Percentiles rank a stretch among this genome's conserved stretches.
Conservation (phyloP, 2,797 vertebrate genomes). For the Picus viridis region DNA sequence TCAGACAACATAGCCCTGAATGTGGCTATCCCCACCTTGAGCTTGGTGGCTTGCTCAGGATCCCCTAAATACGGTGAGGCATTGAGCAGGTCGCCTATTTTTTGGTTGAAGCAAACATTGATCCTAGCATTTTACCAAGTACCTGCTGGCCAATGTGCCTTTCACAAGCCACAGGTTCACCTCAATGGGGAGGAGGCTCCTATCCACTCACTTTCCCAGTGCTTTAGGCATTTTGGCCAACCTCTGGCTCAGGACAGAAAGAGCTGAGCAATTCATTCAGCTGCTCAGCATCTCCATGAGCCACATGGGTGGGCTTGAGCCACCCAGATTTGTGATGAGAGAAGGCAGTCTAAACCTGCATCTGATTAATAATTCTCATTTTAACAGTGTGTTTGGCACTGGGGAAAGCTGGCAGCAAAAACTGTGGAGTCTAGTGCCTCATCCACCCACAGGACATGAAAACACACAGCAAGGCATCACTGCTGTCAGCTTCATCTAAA, state of each 20-base stretch:
- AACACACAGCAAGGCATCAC: neutral
- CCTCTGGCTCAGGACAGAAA: neutral
- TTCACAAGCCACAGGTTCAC: neutral
- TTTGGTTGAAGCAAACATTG: neutral
- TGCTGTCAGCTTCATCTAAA: neutral
- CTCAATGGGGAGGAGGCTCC: neutral
- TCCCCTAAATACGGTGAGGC: neutral
- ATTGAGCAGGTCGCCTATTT: neutral
- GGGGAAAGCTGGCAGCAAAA: constrained; percentile 20
- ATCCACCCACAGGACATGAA: neutral
- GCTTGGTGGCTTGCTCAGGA: neutral
- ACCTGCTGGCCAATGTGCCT: neutral
- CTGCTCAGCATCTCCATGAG: neutral
- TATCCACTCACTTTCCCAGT: neutral
- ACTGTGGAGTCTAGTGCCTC: neutral
- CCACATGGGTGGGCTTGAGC: neutral
- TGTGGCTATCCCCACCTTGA: neutral
- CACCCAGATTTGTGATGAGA: neutral
- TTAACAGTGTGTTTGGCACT: neutral
- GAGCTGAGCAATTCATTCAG: neutral
- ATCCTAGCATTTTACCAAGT: neutral
- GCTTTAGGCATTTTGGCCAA: neutral
- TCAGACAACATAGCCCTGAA: neutral
- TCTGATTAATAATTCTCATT: neutral
- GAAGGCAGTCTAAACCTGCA: neutral